A percentile compares a stretch with the other conserved stretches of the same genome.
Evolutionary conservation across 1,140 invertebrate species (phyloP).

Genomic region (Rhyacophila brunnea): DNA sequence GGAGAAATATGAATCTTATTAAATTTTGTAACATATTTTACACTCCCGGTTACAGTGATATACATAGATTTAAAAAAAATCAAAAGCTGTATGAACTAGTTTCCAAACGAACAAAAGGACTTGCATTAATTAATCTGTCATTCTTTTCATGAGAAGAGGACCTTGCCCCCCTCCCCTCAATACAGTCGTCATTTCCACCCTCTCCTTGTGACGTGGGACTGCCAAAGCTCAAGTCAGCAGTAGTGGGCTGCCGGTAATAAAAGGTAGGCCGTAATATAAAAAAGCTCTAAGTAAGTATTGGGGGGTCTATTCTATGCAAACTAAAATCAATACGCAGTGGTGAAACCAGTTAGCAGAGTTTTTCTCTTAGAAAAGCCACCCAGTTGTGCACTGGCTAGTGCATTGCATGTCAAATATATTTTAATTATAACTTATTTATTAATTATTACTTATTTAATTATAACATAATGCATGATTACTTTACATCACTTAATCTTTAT

Average conservation of each 20-base stretch:
- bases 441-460: no score
- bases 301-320: conserved; percentile 33
- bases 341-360: conserved; percentile 32
- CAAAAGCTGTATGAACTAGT: conserved; percentile 8
- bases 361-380: conserved; percentile 26
- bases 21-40: no score
- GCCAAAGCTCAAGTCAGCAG: conserved; percentile 30
- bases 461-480: no score
- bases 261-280: conserved; percentile 30
- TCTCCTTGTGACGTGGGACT: conserved; percentile 7
- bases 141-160: conserved; percentile 17
- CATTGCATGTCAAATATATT: no score
- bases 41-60: no score
- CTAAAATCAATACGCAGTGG: conserved; percentile 35
- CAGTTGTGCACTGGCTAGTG: neutral
- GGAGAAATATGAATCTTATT: no score
- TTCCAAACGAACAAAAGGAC: conserved; percentile 4
- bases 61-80: no score
- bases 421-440: no score
- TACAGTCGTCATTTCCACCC: neutral
- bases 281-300: conserved; percentile 35
- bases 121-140: conserved; percentile 28
- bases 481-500: no score
- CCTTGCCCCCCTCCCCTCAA: neutral
- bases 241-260: conserved; percentile 27